Evolutionary conservation across 1,140 invertebrate species (phyloP).

Genomic region (Ectropis grisescens): DNA sequence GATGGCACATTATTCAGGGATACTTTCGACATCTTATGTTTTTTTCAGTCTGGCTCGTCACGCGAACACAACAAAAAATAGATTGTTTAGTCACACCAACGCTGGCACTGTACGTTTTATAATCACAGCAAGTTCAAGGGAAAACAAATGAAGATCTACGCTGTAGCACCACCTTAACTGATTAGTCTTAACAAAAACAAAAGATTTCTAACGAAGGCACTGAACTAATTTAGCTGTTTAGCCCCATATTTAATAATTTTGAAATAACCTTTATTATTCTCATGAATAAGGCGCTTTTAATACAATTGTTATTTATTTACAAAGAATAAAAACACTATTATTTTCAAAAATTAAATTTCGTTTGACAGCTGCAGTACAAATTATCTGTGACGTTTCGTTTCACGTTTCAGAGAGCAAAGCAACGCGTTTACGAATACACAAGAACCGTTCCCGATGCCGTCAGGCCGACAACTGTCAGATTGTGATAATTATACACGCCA

Average conservation of each 20-base stretch:
- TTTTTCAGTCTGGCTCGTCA: slow-evolving; percentile 8
- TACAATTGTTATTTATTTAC: neutral
- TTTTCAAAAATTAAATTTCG: too few relatives aligned
- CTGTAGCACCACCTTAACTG: slow-evolving; percentile 16
- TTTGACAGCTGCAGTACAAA: slow-evolving; percentile 24
- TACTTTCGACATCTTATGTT: slow-evolving; percentile 53
- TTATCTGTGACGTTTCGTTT: slow-evolving; percentile 40
- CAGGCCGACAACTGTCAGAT: slow-evolving; percentile 46
- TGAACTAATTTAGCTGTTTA: neutral
- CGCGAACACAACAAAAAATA: slow-evolving; percentile 18
- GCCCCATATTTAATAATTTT: neutral
- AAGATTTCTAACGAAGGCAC: slow-evolving; percentile 4
- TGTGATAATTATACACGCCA: slow-evolving; percentile 25
- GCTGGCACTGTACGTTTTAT: slow-evolving; percentile 22
- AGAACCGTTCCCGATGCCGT: slow-evolving; percentile 20
- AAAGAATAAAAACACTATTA: too few relatives aligned
- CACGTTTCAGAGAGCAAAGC: slow-evolving; percentile 16
- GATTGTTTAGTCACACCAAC: slow-evolving; percentile 20
- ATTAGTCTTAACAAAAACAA: slow-evolving; percentile 18
- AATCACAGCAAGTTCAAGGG: slow-evolving; percentile 27
- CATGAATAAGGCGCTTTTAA: neutral
- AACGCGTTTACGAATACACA: slow-evolving; percentile 12
- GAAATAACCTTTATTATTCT: neutral
- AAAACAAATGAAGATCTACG: slow-evolving; percentile 32
- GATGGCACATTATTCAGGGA: slow-evolving; percentile 58